Evolutionary conservation across 2,113 vertebrate genomes (phyloP).

Genomic region (Dromas ardeola): DNA sequence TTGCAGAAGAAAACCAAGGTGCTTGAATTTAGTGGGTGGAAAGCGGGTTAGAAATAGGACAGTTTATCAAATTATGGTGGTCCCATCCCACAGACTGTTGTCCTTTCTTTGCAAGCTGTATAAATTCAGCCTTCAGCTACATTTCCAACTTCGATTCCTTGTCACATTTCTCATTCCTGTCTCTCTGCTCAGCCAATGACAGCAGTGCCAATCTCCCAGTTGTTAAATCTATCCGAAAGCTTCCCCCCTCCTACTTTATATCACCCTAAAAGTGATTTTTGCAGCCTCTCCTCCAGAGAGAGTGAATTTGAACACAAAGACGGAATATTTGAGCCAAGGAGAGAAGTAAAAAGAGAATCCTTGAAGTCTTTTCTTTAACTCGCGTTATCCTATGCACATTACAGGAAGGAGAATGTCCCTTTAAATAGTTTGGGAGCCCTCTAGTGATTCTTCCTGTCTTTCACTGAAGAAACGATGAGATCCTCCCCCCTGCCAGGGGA

Average conservation of each 20-base stretch:
- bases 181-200: conserved; percentile 54
- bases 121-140: conserved; percentile 61
- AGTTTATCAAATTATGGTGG: conserved; percentile 60
- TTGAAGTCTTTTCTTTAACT: conserved; percentile 43
- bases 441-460: conserved; percentile 57
- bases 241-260: conserved; percentile 62
- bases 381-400: background rate
- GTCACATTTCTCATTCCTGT: conserved; percentile 60
- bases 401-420: conserved; percentile 54
- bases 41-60: conserved; percentile 57
- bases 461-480: background rate
- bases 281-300: conserved; percentile 62
- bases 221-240: conserved; percentile 63
- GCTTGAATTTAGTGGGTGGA: conserved; percentile 37
- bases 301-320: conserved; percentile 68
- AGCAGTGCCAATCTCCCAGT: conserved; percentile 61
- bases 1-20: conserved; percentile 34
- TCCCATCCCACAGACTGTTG: conserved; percentile 60
- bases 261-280: conserved; percentile 68
- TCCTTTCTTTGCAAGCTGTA: conserved; percentile 63
- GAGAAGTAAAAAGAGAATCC: conserved; percentile 54
- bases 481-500: background rate
- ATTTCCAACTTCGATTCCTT: conserved; percentile 56
- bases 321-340: conserved; percentile 54
- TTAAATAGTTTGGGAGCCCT: conserved; percentile 68